phyloP scores from a whole-genome alignment of 2,113 vertebrate species.

The Boulengeromyrus knoepffleri region DNA sequence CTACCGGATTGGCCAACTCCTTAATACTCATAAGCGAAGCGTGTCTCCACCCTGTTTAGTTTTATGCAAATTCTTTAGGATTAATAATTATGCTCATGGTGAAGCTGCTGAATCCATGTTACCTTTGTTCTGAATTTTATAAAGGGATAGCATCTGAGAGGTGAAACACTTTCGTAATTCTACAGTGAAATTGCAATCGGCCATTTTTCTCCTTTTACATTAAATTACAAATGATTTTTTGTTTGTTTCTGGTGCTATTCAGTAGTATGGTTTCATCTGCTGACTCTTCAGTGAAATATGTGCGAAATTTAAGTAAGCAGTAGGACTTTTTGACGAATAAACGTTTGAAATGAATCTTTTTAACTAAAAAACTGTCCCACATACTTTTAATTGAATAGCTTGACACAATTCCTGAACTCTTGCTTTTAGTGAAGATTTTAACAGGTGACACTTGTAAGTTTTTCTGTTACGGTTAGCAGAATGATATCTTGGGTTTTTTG shows the following conservation, averaged over 20 bases:
- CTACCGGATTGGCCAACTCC: not conserved
- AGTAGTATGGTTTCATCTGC: not conserved
- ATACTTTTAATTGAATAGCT: not conserved
- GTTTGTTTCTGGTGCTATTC: not conserved
- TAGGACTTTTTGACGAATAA: not conserved
- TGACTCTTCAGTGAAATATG: not conserved
- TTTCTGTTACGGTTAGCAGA: not conserved
- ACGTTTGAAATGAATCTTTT: not conserved
- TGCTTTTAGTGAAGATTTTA: not conserved
- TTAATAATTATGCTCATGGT: not conserved
- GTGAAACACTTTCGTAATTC: not conserved
- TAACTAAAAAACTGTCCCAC: not conserved
- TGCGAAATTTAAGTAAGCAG: not conserved
- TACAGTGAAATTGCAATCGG: not conserved
- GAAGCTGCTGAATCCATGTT: not conserved
- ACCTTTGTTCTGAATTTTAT: not conserved
- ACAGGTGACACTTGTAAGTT: not conserved
- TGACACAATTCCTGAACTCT: not conserved
- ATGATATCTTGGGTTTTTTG: not conserved
- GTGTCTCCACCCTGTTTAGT: not conserved
- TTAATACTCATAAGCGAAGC: not conserved
- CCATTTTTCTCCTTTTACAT: not conserved
- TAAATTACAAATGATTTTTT: not conserved
- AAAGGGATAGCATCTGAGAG: not conserved
- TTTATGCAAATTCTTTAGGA: not conserved